These are phyloP conservation scores for Dascillus cervinus DNA, from an alignment of 2,888 invertebrate genomes.

Conservation along the genomic window DNA sequence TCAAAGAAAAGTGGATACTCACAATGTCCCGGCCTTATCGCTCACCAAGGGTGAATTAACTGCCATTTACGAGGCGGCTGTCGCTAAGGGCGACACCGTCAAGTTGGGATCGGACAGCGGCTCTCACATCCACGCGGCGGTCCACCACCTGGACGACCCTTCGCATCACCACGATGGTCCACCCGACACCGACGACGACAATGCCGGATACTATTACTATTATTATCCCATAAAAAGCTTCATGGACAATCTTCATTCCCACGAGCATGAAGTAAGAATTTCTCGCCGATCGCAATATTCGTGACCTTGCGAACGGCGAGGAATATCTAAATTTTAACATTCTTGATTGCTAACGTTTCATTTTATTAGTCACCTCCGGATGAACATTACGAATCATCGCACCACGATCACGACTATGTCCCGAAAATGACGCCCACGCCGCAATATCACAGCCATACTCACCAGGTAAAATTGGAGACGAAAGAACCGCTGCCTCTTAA, in stretches of 20 bases:
- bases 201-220: conserved; percentile 45
- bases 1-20: not conserved
- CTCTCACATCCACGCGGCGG: conserved; percentile 30
- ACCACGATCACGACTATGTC: not conserved
- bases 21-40: conserved; percentile 23
- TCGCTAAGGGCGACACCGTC: conserved; percentile 32
- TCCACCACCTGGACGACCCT: conserved; percentile 34
- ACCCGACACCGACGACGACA: conserved; percentile 14
- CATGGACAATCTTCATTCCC: conserved; percentile 34
- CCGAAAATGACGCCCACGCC: conserved; percentile 6
- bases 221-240: conserved; percentile 49
- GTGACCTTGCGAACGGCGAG: no score
- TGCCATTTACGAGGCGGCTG: conserved; percentile 43
- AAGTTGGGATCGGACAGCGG: conserved; percentile 26
- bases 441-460: conserved; percentile 33
- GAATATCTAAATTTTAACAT: no score
- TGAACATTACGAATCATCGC: no score
- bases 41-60: conserved; percentile 42
- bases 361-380: no score
- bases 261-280: conserved; percentile 12
- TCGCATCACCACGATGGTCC: conserved; percentile 3
- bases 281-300: no score
- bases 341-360: no score
- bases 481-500: conserved; percentile 1
- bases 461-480: conserved; percentile 25